Conservation (phyloP, 1,140 invertebrate species). For the Bombus breviceps region DNA sequence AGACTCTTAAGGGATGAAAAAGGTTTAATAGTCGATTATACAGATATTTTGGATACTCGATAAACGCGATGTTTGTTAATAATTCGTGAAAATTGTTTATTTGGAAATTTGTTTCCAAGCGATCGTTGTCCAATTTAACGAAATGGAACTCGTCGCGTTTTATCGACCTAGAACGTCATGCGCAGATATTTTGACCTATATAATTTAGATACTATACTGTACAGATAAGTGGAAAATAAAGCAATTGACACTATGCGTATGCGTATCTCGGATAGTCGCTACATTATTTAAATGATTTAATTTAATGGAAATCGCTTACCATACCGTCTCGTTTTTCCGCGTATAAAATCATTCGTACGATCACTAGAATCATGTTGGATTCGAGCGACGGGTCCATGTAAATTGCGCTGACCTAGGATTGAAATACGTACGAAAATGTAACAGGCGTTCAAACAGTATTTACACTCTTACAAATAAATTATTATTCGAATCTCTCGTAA, state of each 20-base stretch:
- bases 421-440: conserved; percentile 10
- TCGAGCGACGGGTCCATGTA: conserved; percentile 88
- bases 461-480: no score
- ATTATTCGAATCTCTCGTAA: no score
- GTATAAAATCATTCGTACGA: conserved; percentile 86
- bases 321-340: conserved; percentile 84
- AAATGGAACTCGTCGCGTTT: background rate
- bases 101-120: background rate
- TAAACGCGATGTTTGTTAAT: background rate
- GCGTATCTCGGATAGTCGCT: no score
- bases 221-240: no score
- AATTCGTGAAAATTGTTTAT: background rate
- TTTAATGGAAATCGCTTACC: conserved; percentile 64
- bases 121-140: background rate
- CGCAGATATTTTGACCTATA: no score
- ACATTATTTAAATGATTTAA: no score
- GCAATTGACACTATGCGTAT: rapidly evolving
- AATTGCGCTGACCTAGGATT: conserved; percentile 87
- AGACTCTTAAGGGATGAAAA: no score
- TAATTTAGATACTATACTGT: no score
- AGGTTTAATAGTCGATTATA: background rate
- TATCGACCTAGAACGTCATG: background rate
- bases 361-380: conserved; percentile 86
- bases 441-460: background rate
- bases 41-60: no score